A percentile compares a stretch with the other conserved stretches of the same genome.
phyloP scores from a whole-genome alignment of 2,113 vertebrate genomes.

The Esox niger region DNA sequence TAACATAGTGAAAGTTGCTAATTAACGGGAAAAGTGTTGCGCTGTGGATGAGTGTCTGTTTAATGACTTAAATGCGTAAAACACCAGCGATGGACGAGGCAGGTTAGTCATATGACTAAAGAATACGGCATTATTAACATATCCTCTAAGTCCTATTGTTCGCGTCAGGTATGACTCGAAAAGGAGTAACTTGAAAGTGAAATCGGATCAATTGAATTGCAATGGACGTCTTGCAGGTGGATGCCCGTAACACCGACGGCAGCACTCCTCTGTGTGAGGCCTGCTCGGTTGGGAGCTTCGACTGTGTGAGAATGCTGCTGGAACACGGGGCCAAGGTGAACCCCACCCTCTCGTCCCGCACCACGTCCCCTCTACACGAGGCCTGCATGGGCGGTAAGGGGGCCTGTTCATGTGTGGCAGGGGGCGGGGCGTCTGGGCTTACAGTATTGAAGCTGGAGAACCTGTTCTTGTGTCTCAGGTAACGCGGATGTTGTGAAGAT shows the following conservation, averaged over 20 bases:
- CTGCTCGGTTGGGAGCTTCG: slow-evolving; percentile 82
- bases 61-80: no score
- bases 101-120: no score
- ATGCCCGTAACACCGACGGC: slow-evolving; percentile 86
- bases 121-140: no score
- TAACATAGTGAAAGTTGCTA: no score
- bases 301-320: slow-evolving; percentile 81
- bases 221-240: slow-evolving; percentile 73
- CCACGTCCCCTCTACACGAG: slow-evolving; percentile 85
- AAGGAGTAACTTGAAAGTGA: no score
- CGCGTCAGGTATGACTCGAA: no score
- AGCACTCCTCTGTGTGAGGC: slow-evolving; percentile 89
- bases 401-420: not conserved
- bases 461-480: slow-evolving; percentile 61
- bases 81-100: no score
- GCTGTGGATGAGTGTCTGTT: no score
- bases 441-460: not conserved
- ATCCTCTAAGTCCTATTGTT: no score
- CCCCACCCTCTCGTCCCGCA: slow-evolving; percentile 73
- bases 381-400: slow-evolving; percentile 90
- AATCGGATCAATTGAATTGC: no score
- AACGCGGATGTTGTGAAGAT: slow-evolving; percentile 79
- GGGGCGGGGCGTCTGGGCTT: no score
- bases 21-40: no score
- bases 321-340: slow-evolving; percentile 85